phyloP scores from a whole-genome alignment of 2,113 vertebrate genomes.

The Hydrochoerus hydrochaeris region DNA sequence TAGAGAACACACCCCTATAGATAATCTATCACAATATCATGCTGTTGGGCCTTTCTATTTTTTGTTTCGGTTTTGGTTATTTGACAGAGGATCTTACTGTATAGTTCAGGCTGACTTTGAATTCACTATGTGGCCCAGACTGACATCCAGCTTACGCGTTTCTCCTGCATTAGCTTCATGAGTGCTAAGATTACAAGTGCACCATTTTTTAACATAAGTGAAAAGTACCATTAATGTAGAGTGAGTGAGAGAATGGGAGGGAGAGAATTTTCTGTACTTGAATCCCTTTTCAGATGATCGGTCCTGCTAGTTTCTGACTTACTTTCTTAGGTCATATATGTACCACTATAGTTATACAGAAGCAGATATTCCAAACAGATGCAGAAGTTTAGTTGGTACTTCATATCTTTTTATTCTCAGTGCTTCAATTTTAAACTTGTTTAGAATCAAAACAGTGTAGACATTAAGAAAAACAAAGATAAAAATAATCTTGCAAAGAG shows the following conservation, averaged over 20 bases:
- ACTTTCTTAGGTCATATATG: not conserved
- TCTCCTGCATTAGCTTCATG: not conserved
- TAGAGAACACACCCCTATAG: not conserved
- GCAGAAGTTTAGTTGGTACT: not conserved
- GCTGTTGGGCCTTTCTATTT: not conserved
- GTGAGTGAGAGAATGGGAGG: not conserved
- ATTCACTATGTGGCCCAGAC: not conserved
- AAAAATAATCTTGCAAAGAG: conserved; percentile 38
- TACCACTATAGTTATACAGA: not conserved
- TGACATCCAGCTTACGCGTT: not conserved
- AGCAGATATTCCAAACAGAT: not conserved
- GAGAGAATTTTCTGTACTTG: not conserved
- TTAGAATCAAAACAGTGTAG: conserved; percentile 51
- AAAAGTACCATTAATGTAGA: not conserved
- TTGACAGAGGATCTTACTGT: not conserved
- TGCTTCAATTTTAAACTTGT: conserved; percentile 36
- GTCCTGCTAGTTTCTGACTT: rapidly evolving
- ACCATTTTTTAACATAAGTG: not conserved
- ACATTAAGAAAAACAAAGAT: conserved; percentile 25
- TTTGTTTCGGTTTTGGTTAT: not conserved
- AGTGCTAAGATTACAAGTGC: not conserved
- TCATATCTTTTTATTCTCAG: not conserved
- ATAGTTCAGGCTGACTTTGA: no score
- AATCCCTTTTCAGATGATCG: not conserved
- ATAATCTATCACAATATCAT: not conserved